A percentile compares a stretch with the other conserved stretches of the same genome.
Conservation (phyloP, 2,888 invertebrate genomes). For the Brachycybe producta region DNA sequence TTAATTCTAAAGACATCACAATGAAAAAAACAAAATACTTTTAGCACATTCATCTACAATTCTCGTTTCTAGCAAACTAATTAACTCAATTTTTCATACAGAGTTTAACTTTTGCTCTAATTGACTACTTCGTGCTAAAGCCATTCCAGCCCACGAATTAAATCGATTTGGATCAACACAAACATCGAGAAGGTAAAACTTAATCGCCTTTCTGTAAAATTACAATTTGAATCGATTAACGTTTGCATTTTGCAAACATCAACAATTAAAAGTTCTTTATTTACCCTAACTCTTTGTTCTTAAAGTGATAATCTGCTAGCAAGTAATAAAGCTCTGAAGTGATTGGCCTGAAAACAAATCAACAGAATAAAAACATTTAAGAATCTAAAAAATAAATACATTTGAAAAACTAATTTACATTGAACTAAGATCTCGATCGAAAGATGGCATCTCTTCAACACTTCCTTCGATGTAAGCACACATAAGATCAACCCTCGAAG, state of each 20-base stretch:
- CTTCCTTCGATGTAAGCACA: slow-evolving; percentile 48
- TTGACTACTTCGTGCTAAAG: slow-evolving; percentile 48
- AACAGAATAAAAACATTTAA: background rate
- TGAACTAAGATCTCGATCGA: slow-evolving; percentile 21
- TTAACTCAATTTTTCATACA: slow-evolving; percentile 38
- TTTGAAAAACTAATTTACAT: slow-evolving; percentile 7
- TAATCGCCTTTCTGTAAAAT: slow-evolving; percentile 48
- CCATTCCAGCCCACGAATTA: slow-evolving; percentile 87
- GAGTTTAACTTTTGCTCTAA: slow-evolving; percentile 69
- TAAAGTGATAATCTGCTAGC: slow-evolving; percentile 85
- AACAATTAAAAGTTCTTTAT: background rate
- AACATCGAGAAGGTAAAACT: slow-evolving; percentile 70
- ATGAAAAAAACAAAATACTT: too few relatives aligned
- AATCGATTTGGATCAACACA: slow-evolving; percentile 63
- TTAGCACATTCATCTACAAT: too few relatives aligned
- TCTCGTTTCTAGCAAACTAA: too few relatives aligned
- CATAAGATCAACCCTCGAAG: slow-evolving; percentile 10
- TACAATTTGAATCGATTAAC: slow-evolving; percentile 7
- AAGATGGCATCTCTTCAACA: slow-evolving; percentile 41
- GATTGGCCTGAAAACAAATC: slow-evolving; percentile 25
- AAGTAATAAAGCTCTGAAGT: slow-evolving; percentile 64
- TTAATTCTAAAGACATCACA: background rate
- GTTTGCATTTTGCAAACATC: background rate
- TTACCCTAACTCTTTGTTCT: slow-evolving; percentile 55
- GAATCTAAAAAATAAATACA: background rate